Evolutionary conservation across 2,888 invertebrate species (phyloP), one percentile per base, ranked within the genome.

Genomic region (Phyllotreta striolata): DNA sequence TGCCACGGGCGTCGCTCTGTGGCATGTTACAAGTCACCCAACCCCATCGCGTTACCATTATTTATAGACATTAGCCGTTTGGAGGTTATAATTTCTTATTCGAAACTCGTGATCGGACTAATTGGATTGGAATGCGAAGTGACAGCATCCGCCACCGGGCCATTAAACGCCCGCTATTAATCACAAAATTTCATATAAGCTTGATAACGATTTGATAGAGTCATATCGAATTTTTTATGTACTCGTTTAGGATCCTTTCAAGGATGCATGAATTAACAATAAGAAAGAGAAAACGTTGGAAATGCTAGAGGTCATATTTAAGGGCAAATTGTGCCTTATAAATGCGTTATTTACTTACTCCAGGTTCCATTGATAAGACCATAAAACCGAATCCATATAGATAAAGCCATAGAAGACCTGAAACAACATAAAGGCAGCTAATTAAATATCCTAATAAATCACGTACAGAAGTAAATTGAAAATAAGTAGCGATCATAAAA

Each of bases 321-420:
- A 46, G 12, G 7, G 10, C 13, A 40, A 8, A n/a, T 10, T 51
- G 34, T 24, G 6, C 34, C 10, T 51, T 8, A 35, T 35, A 24
- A 55, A 55, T 38, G 40, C 14, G 9, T 39, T 39, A 39, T 39
- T 24, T 73, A 79, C 82, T 80, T 76, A 82, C 82, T 73, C 82
- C 82, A 64, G 82, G 82, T 78, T 82, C 81, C 76, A 81, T 78
- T 76, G 80, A 79, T 74, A 78, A 73, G 71, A 74, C 78, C 77
- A 76, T 78, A 74, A 76, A 75, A 71, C 79, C 79, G 75, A 78
- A 76, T 76, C 78, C 78, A 69, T 80, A 73, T 60, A 82, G 77
- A 74, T 77, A 78, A 66, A 82, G 76, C 81, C 81, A 81, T 68
- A 82, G 74, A 65, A 82, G 74, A 75, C 80, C 82, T 82, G 77